Evolutionary conservation across 2,797 vertebrate genomes (phyloP), one percentile per base, ranked within the genome.

Genomic region (Labroides dimidiatus): DNA sequence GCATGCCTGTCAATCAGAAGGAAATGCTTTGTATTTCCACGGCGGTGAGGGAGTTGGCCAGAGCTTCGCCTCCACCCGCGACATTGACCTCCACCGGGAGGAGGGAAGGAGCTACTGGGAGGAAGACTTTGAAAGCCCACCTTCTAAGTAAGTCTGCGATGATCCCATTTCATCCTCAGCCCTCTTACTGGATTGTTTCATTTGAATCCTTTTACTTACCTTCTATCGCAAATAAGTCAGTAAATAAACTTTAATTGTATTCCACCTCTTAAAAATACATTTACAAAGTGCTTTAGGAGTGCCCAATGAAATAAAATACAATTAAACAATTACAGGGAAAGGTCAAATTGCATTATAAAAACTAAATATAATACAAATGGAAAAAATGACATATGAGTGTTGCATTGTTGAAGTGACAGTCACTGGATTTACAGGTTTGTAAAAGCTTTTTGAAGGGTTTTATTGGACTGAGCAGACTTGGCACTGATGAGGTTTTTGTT

Each of bases 1-100:
- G 98, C 97, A 98, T 74, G 97, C 97, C 91, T 99, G 98, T 89
- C 98, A 99, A 80, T 99, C 98, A 0, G 97, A 99, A 57, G 98
- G 97, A 41, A 99, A 98, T 62, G 88, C 96, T 71, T 93, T 99
- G 90, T 99, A 98, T 91, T 99, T 99, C 90, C 96, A 98, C 0
- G 97, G 96, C 7, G 95, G 94, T 11, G 96, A 98, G 75, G 96
- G 93, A 73, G 93, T 92, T 0, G 95, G 95, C 75, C 94, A 96
- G 88, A 98, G 95, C 87, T 99, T 99, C 3, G 95, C 96, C 69
- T 94, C 97, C 68, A 97, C 97, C 33, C 94, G 95, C 56, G 97
- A 99, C 4, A 90, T 99, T 50, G 97, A 99, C 86, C 93, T 99
- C 49, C 97, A 97, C 85, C 91, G 95, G 2, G 97, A 98, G 75